Evolutionary conservation across 2,888 invertebrate species (phyloP).

Genomic region (Megastigmus dorsalis): DNA sequence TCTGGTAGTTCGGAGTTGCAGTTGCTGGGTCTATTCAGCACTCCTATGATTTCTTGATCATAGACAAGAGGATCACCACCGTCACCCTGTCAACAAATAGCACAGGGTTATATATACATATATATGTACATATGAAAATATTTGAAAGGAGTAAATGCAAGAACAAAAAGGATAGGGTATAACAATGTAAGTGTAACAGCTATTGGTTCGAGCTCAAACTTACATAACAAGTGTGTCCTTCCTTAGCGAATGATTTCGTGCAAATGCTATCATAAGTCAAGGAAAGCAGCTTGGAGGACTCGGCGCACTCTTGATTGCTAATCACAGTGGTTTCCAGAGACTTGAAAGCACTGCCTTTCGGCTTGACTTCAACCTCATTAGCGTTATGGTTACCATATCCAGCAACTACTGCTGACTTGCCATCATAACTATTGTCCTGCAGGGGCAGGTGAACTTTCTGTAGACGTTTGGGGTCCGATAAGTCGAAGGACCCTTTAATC

Average conservation of each 20-base stretch:
- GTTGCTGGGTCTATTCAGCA: slow-evolving; percentile 23
- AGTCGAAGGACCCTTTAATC: slow-evolving; percentile 24
- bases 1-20: neutral
- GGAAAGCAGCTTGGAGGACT: neutral
- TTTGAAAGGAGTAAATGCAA: no score
- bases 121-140: no score
- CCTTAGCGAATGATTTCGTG: neutral
- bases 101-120: no score
- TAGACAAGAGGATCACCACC: slow-evolving; percentile 33
- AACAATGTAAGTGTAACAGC: neutral
- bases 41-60: slow-evolving; percentile 21
- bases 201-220: neutral
- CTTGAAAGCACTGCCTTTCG: neutral
- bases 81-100: no score
- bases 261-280: slow-evolving; percentile 21
- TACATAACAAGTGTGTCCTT: slow-evolving; percentile 30
- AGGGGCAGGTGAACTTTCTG: slow-evolving; percentile 9
- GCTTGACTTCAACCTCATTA: neutral
- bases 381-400: slow-evolving; percentile 10
- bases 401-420: neutral
- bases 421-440: slow-evolving; percentile 8
- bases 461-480: neutral
- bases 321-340: neutral
- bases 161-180: no score
- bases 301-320: slow-evolving; percentile 9